Percentiles rank a stretch among this genome's conserved stretches.
Evolutionary conservation across 1,140 invertebrate genomes (phyloP).

Genomic region (Oppia nitens): DNA sequence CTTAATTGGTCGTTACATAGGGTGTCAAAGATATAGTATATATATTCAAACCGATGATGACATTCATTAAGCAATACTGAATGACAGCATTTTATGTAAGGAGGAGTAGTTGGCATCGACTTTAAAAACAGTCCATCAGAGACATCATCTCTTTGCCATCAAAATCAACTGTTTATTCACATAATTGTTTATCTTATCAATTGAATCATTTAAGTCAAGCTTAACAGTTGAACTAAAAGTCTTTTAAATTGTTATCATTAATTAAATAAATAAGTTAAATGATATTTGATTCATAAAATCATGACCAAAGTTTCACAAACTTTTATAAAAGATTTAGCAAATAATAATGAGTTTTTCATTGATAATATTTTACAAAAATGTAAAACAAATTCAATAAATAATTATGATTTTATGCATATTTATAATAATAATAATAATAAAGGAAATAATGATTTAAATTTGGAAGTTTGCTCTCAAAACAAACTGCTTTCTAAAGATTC

Average conservation of each 20-base stretch:
- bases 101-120: neutral
- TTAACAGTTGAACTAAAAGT: neutral
- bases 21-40: neutral
- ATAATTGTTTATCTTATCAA: too few relatives aligned
- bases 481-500: too few relatives aligned
- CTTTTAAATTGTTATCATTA: neutral
- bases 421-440: too few relatives aligned
- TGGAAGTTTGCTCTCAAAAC: too few relatives aligned
- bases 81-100: neutral
- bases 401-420: neutral
- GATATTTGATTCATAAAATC: neutral
- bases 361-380: neutral
- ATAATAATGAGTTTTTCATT: neutral
- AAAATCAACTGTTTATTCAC: too few relatives aligned
- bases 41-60: neutral
- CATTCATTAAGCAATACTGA: neutral
- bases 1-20: conserved; percentile 1
- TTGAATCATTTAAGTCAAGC: too few relatives aligned
- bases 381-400: neutral
- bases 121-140: neutral
- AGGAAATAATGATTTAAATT: too few relatives aligned
- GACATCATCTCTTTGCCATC: neutral
- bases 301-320: neutral
- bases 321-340: too few relatives aligned
- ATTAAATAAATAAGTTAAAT: neutral